These are phyloP conservation scores for Saccopteryx leptura DNA, from an alignment of 2,113 vertebrate species.

Conservation along the genomic window DNA sequence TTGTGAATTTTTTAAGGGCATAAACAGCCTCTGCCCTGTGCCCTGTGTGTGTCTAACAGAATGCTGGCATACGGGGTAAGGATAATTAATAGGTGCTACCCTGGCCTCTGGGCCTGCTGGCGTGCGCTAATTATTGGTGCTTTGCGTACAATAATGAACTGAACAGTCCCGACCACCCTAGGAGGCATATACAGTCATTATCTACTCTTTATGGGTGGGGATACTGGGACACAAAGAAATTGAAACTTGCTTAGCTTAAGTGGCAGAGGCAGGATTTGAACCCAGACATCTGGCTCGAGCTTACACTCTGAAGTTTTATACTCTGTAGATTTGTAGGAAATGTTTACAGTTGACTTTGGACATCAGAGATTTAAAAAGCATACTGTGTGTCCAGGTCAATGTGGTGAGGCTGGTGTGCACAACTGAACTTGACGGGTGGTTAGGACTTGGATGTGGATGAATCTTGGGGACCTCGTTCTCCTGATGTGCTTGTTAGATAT, in stretches of 20 bases:
- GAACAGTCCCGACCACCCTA: too few species aligned
- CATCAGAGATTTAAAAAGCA: not conserved
- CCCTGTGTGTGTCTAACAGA: not conserved
- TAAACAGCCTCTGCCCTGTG: not conserved
- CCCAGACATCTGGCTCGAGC: not conserved
- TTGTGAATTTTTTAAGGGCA: constrained; percentile 1
- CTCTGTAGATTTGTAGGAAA: not conserved
- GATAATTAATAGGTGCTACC: not conserved
- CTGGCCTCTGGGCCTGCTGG: fast-evolving
- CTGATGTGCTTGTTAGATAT: not conserved
- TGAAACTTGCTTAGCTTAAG: not conserved
- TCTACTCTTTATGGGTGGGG: not conserved
- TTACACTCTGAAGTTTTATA: not conserved
- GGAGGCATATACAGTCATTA: not conserved
- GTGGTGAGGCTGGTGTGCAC: not conserved
- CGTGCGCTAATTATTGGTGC: not conserved
- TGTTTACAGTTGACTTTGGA: not conserved
- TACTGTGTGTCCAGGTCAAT: not conserved
- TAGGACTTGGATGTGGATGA: not conserved
- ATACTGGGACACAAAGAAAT: not conserved
- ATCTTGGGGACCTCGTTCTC: not conserved
- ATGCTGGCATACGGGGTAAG: not conserved
- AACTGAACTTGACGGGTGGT: not conserved
- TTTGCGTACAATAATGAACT: not conserved
- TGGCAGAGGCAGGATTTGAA: constrained; percentile 19